Evolutionary conservation across 2,113 vertebrate genomes (phyloP).

Genomic region (Oophaga pumilio): DNA sequence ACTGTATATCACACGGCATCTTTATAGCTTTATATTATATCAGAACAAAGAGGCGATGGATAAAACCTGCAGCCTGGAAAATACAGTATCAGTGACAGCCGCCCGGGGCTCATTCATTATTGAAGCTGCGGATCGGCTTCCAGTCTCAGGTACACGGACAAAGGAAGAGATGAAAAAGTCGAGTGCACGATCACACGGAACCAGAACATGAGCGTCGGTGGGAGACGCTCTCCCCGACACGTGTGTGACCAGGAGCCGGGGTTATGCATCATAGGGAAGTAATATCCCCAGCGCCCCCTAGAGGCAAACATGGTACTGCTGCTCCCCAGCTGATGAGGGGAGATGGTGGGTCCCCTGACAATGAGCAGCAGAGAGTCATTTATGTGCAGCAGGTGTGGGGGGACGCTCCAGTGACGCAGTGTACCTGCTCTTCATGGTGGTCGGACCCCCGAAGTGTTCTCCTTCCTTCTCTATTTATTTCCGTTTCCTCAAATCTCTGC

Average conservation of each 20-base stretch:
- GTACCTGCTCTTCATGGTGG: background rate
- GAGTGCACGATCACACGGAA: background rate
- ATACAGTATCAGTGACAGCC: background rate
- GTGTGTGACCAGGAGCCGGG: background rate
- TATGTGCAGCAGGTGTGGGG: no score
- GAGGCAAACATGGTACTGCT: background rate
- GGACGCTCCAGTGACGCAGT: no score
- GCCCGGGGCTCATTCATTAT: constrained; percentile 1
- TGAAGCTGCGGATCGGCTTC: background rate
- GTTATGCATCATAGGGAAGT: background rate
- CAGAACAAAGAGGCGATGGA: background rate
- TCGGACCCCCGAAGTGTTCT: background rate
- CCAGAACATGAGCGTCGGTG: constrained; percentile 36
- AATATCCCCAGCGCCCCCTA: background rate
- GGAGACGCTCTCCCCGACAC: background rate
- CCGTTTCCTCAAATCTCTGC: no score
- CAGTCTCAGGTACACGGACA: background rate
- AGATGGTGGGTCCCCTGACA: no score
- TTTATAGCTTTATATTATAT: background rate
- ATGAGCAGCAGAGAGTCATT: no score
- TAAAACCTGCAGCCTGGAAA: constrained; percentile 10
- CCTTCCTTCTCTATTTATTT: background rate
- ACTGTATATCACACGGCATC: background rate
- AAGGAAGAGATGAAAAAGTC: background rate
- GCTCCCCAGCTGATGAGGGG: no score